These are phyloP conservation scores for Telenomus remus DNA, from an alignment of 1,140 invertebrate species.

Conservation along the genomic window DNA sequence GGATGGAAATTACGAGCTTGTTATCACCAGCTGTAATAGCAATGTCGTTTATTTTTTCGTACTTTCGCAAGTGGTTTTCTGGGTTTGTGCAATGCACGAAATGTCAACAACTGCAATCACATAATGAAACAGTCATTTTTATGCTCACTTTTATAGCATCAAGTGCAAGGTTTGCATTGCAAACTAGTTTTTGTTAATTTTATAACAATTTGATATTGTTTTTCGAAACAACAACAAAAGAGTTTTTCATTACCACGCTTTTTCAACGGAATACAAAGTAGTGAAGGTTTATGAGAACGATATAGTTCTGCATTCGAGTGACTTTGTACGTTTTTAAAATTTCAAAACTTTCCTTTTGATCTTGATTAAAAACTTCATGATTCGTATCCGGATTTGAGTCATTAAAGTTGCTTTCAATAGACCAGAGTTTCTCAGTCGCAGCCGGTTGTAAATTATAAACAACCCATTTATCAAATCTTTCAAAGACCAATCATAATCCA, in stretches of 20 bases:
- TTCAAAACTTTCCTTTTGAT: background rate
- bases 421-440: background rate
- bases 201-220: too few species aligned
- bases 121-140: too few species aligned
- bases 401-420: background rate
- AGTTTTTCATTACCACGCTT: too few species aligned
- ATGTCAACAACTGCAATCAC: background rate
- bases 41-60: background rate
- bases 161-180: too few species aligned
- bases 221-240: too few species aligned
- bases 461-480: conserved; percentile 11
- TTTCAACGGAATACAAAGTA: too few species aligned
- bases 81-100: background rate
- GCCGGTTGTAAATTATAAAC: conserved; percentile 24
- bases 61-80: background rate
- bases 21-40: background rate
- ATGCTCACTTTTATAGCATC: too few species aligned
- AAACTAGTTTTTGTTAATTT: too few species aligned
- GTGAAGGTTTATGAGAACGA: too few species aligned
- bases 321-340: too few species aligned
- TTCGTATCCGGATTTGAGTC: conserved; percentile 4
- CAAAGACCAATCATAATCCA: conserved; percentile 21
- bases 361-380: background rate
- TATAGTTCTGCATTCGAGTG: too few species aligned
- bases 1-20: conserved; percentile 1